Conservation (phyloP, 2,113 vertebrate genomes). For the Nyctibius bracteatus region DNA sequence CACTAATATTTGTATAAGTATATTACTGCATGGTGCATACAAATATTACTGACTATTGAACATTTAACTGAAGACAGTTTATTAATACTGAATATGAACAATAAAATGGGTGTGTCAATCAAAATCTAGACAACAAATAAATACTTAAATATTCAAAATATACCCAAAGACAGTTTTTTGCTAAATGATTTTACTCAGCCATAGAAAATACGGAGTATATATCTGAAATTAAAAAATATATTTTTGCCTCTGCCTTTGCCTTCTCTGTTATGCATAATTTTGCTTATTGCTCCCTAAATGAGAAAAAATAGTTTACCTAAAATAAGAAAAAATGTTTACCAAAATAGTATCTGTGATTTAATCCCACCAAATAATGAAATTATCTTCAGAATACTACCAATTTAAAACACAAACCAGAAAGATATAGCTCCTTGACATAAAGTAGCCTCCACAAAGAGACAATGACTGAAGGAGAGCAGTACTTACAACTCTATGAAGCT, state of each 20-base stretch:
- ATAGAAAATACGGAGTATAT: background rate
- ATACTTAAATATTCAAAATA: background rate
- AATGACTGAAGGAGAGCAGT: background rate
- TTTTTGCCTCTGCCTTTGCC: background rate
- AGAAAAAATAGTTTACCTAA: background rate
- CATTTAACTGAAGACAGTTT: background rate
- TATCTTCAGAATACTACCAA: background rate
- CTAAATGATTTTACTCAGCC: background rate
- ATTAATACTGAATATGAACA: background rate
- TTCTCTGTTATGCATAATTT: background rate
- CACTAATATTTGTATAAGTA: too few relatives aligned
- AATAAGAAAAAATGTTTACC: background rate
- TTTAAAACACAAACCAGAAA: background rate
- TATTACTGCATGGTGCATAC: background rate
- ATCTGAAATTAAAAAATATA: background rate
- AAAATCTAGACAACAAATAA: background rate
- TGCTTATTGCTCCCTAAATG: background rate
- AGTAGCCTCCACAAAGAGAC: background rate
- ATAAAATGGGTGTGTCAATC: background rate
- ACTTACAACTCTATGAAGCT: background rate
- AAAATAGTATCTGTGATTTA: background rate
- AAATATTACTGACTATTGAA: background rate
- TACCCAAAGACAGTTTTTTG: background rate
- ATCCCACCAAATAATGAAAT: background rate
- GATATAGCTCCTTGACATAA: background rate